phyloP scores from a whole-genome alignment of 2,888 invertebrate genomes.

The Plebejus anna region DNA sequence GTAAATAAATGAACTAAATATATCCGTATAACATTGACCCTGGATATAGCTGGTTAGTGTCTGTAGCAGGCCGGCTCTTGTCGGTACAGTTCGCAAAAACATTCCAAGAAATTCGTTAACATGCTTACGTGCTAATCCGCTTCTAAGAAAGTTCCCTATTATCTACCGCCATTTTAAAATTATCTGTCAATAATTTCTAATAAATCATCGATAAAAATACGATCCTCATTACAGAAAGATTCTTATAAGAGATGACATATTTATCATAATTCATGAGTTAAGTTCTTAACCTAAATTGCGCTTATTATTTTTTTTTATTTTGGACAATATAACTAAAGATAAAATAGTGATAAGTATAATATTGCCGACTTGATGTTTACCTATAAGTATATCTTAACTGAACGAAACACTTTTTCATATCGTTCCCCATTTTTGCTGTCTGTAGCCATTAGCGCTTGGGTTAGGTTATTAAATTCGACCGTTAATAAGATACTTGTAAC shows the following conservation, averaged over 20 bases:
- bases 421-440: not conserved
- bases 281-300: too few species aligned
- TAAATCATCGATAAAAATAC: not conserved
- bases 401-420: not conserved
- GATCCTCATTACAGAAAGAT: not conserved
- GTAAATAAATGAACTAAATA: slow-evolving; percentile 45
- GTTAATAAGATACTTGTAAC: slow-evolving; percentile 1
- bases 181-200: not conserved
- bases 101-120: not conserved
- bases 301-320: not conserved
- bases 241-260: too few species aligned
- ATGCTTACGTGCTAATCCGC: not conserved
- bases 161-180: too few species aligned
- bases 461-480: slow-evolving; percentile 8
- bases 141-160: not conserved
- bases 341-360: too few species aligned
- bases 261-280: too few species aligned
- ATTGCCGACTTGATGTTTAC: too few species aligned
- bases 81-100: slow-evolving; percentile 15
- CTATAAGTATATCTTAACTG: not conserved
- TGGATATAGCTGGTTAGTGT: slow-evolving; percentile 32
- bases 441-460: not conserved
- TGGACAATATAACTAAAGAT: not conserved
- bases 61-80: slow-evolving; percentile 34
- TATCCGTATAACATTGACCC: slow-evolving; percentile 55